Conservation (phyloP, 2,797 vertebrate species). For the Crenichthys baileyi region DNA sequence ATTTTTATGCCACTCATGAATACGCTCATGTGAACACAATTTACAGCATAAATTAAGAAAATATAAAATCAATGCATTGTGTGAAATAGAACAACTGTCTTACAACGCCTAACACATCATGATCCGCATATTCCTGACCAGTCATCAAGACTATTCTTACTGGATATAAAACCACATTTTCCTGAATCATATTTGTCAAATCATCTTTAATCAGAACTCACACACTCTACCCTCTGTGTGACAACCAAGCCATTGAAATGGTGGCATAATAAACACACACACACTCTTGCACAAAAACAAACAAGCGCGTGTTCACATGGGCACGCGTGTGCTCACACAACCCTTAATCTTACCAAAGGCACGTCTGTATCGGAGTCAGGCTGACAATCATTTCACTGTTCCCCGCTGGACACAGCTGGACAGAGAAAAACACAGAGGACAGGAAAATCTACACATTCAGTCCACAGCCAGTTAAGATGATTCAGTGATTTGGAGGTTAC, state of each 20-base stretch:
- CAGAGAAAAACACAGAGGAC: conserved; percentile 64
- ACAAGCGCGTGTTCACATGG: conserved; percentile 20
- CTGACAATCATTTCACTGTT: conserved; percentile 83
- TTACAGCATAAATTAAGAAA: background rate
- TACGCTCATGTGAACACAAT: background rate
- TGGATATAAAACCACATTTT: conserved; percentile 32
- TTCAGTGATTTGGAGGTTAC: conserved; percentile 28
- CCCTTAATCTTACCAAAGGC: conserved; percentile 76
- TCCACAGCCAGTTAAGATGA: conserved; percentile 47
- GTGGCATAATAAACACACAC: conserved; percentile 57
- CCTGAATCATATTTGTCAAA: conserved; percentile 46
- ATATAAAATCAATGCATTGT: conserved; percentile 4
- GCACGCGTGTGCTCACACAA: conserved; percentile 33
- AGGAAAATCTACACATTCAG: conserved; percentile 63
- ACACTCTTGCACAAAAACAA: conserved; percentile 22
- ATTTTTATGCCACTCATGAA: background rate
- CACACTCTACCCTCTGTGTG: conserved; percentile 64
- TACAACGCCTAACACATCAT: background rate
- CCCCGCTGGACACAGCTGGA: conserved; percentile 79
- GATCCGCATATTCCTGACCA: background rate
- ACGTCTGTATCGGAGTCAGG: conserved; percentile 74
- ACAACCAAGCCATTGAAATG: conserved; percentile 80
- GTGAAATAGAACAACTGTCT: background rate
- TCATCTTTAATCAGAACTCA: conserved; percentile 50
- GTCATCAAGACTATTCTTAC: background rate